A percentile compares a stretch with the other conserved stretches of the same genome.
phyloP scores from a whole-genome alignment of 2,797 vertebrate species.

The Meriones psammophilus region DNA sequence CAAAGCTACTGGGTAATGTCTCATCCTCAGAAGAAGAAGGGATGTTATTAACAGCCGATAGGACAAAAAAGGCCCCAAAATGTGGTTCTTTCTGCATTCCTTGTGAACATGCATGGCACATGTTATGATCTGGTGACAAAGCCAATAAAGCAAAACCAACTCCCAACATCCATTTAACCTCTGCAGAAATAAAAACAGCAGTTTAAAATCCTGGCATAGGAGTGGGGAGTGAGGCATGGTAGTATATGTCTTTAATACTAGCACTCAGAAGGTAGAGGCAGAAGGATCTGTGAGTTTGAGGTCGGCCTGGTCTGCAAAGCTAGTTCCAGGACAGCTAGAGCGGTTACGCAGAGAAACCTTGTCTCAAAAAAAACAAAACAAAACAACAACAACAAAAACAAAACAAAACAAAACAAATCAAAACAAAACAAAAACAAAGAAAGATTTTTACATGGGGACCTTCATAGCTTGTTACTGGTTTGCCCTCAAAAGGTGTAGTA shows the following conservation, averaged over 20 bases:
- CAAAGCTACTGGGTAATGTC: neutral
- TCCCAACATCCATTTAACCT: conserved; percentile 60
- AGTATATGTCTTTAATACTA: neutral
- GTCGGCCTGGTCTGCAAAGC: neutral
- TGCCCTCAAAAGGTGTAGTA: neutral
- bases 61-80: neutral
- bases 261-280: neutral
- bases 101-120: neutral
- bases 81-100: neutral
- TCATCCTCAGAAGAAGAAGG: neutral
- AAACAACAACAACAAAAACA: no score
- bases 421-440: neutral
- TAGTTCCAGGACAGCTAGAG: neutral
- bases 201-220: neutral
- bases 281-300: neutral
- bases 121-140: neutral
- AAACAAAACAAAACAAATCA: neutral
- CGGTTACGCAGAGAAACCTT: neutral
- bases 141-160: neutral
- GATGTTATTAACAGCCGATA: neutral
- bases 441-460: neutral
- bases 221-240: neutral
- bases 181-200: conserved; percentile 76
- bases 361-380: neutral
- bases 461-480: neutral